Evolutionary conservation across 2,113 vertebrate species (phyloP).

Genomic region (Cavia porcellus): DNA sequence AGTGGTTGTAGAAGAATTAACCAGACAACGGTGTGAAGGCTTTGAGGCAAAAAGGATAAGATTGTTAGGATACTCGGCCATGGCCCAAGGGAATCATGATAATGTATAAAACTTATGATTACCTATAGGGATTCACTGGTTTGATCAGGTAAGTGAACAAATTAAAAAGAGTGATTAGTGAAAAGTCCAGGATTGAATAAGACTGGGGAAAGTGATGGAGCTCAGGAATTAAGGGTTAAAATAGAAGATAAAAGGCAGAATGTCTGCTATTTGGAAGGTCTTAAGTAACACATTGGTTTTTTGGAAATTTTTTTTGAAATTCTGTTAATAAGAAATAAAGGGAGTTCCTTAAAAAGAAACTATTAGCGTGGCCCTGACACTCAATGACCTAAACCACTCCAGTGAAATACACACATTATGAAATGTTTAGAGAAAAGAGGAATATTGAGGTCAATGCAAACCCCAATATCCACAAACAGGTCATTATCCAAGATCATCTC

Average conservation of each 20-base stretch:
- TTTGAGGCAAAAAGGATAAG: background rate
- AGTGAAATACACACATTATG: conserved; percentile 72
- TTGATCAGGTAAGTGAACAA: background rate
- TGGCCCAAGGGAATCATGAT: background rate
- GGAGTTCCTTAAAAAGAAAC: conserved; percentile 61
- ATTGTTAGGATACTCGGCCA: background rate
- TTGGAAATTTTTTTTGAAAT: conserved; percentile 46
- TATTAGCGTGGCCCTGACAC: conserved; percentile 61
- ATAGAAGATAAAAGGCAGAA: background rate
- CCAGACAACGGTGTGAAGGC: background rate
- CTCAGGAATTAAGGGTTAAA: background rate
- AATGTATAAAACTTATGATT: background rate
- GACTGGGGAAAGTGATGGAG: background rate
- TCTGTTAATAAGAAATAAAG: conserved; percentile 60
- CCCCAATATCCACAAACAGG: conserved; percentile 67
- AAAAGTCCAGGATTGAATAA: background rate
- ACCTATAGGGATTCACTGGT: background rate
- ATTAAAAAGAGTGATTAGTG: background rate
- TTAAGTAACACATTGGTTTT: background rate
- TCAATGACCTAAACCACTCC: conserved; percentile 30
- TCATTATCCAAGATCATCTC: conserved; percentile 83
- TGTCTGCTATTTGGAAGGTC: background rate
- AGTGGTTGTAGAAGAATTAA: background rate
- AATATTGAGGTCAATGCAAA: conserved; percentile 77
- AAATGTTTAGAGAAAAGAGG: conserved; percentile 65